These are phyloP conservation scores for Meiosimyza decipiens DNA, from an alignment of 2,888 invertebrate species.

Conservation along the genomic window DNA sequence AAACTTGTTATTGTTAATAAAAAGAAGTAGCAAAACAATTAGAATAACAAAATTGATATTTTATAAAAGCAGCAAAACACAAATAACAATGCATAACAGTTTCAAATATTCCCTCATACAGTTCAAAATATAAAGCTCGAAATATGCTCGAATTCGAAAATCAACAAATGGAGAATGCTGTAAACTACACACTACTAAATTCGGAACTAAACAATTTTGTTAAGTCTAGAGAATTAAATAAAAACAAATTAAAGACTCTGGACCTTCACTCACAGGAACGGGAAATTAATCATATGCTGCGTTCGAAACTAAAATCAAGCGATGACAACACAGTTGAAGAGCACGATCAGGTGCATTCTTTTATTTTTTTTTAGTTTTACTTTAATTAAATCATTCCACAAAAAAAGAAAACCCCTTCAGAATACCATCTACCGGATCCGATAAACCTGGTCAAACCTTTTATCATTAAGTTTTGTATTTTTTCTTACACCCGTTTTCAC, in stretches of 20 bases:
- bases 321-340: constrained; percentile 29
- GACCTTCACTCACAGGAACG: constrained; percentile 21
- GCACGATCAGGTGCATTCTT: constrained; percentile 30
- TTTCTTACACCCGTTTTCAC: too few relatives aligned
- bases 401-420: too few relatives aligned
- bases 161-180: not conserved
- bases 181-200: constrained; percentile 16
- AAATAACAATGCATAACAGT: too few relatives aligned
- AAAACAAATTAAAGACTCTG: constrained; percentile 23
- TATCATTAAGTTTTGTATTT: too few relatives aligned
- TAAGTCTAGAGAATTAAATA: constrained; percentile 8
- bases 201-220: constrained; percentile 18
- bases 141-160: constrained; percentile 21
- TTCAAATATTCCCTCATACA: not conserved
- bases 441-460: too few relatives aligned
- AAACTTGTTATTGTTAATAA: not conserved
- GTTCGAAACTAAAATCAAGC: constrained; percentile 27
- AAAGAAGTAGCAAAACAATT: not conserved
- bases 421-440: too few relatives aligned
- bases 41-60: not conserved
- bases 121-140: too few relatives aligned
- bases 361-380: too few relatives aligned
- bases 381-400: too few relatives aligned
- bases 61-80: not conserved
- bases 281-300: constrained; percentile 22